Conservation (phyloP, 2,888 invertebrate species). For the Nephrotoma flavescens region DNA sequence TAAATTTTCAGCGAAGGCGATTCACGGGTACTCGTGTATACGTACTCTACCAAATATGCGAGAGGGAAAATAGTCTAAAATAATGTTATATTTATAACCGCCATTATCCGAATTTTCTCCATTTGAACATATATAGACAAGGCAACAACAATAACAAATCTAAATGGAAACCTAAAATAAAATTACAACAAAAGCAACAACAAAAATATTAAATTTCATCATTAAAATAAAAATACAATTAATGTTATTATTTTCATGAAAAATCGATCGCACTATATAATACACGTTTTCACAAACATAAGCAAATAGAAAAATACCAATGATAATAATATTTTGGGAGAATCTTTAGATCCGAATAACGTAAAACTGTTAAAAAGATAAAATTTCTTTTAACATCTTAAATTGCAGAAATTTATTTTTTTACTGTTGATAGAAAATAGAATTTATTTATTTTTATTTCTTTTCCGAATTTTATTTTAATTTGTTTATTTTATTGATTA, state of each 20-base stretch:
- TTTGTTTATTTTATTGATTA: no score
- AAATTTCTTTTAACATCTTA: not conserved
- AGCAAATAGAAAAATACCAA: not conserved
- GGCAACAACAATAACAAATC: not conserved
- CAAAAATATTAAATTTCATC: not conserved
- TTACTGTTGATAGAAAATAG: not conserved
- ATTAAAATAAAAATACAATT: not conserved
- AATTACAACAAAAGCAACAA: not conserved
- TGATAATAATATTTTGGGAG: not conserved
- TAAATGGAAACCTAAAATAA: not conserved
- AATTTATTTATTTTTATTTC: not conserved
- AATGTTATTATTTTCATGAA: not conserved
- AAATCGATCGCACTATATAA: not conserved
- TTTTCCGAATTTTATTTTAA: not conserved
- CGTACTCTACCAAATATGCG: not conserved
- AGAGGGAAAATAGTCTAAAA: not conserved
- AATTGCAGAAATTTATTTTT: not conserved
- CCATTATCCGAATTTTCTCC: not conserved
- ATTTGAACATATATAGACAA: not conserved
- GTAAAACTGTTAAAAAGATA: not conserved
- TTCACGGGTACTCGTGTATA: not conserved
- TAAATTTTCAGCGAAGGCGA: not conserved
- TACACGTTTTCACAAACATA: not conserved
- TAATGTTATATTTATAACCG: not conserved
- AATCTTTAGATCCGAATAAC: not conserved